Evolutionary conservation across 2,113 vertebrate species (phyloP).

Genomic region (Lontra canadensis): DNA sequence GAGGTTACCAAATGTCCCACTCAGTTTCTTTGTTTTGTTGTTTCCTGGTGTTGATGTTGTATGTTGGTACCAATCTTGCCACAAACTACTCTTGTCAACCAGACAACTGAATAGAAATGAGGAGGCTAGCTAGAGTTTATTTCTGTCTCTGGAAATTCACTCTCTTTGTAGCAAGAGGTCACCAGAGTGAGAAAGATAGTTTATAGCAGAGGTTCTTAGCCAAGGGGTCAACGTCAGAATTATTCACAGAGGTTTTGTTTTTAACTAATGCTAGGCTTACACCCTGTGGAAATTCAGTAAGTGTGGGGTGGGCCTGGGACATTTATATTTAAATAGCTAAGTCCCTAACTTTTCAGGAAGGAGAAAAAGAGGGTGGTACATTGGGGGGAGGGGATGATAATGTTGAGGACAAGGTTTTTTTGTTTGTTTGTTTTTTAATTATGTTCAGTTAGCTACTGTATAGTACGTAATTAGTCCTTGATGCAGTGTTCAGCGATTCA

Average conservation of each 20-base stretch:
- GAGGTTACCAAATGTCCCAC: background rate
- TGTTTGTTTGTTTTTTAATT: too few species aligned
- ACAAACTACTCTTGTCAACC: background rate
- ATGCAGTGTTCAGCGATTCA: too few species aligned
- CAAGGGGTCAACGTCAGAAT: background rate
- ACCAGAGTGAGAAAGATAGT: background rate
- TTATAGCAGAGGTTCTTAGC: constrained; percentile 15
- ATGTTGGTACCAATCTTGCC: background rate
- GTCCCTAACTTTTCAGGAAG: background rate
- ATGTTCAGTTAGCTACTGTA: too few species aligned
- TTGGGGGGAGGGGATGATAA: background rate
- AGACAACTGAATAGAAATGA: background rate
- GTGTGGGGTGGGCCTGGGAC: background rate
- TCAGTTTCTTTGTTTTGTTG: background rate
- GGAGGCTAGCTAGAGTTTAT: background rate
- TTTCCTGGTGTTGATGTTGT: background rate
- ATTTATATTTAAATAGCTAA: background rate
- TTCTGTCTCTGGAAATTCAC: background rate
- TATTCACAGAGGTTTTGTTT: background rate
- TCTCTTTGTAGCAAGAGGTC: background rate
- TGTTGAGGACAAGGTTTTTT: background rate
- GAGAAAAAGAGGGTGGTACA: background rate
- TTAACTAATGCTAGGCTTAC: background rate
- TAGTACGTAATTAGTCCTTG: too few species aligned
- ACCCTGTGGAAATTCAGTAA: background rate